A percentile compares a stretch with the other conserved stretches of the same genome.
Evolutionary conservation across 1,140 invertebrate genomes (phyloP).

Genomic region (Heliconius melpomene): DNA sequence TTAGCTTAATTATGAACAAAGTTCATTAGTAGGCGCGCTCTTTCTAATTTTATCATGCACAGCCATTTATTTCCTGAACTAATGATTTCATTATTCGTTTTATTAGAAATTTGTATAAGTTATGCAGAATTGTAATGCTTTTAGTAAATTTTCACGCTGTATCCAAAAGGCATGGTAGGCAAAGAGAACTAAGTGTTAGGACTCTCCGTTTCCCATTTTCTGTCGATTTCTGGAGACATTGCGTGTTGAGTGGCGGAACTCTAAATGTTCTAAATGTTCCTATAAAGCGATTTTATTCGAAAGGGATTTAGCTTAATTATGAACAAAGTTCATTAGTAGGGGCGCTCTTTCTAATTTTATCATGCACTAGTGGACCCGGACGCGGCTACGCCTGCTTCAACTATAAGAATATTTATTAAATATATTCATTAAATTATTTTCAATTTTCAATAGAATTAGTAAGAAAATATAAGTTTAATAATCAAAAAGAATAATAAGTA

Average conservation of each 20-base stretch:
- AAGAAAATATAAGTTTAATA: too few species aligned
- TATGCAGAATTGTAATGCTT: background rate
- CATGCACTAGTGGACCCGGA: too few species aligned
- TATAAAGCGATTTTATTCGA: constrained; percentile 42
- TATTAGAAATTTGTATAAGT: background rate
- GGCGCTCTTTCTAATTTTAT: constrained; percentile 48
- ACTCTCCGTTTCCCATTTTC: background rate
- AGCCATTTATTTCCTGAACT: background rate
- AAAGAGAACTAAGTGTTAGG: background rate
- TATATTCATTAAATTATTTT: too few species aligned
- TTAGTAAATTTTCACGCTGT: background rate
- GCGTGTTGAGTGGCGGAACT: too few species aligned
- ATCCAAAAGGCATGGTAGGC: too few species aligned
- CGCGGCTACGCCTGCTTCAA: too few species aligned
- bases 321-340: constrained; percentile 52
- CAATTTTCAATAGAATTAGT: too few species aligned
- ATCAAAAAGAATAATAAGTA: too few species aligned
- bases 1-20: constrained; percentile 50
- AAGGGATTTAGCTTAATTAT: constrained; percentile 47
- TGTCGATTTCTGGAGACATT: background rate
- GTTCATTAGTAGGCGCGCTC: constrained; percentile 51
- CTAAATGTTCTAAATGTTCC: too few species aligned
- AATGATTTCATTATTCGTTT: background rate
- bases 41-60: constrained; percentile 46
- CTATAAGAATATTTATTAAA: too few species aligned